Evolutionary conservation across 2,888 invertebrate species (phyloP), one percentile per base, ranked within the genome.

Genomic region (Phalera bucephala): DNA sequence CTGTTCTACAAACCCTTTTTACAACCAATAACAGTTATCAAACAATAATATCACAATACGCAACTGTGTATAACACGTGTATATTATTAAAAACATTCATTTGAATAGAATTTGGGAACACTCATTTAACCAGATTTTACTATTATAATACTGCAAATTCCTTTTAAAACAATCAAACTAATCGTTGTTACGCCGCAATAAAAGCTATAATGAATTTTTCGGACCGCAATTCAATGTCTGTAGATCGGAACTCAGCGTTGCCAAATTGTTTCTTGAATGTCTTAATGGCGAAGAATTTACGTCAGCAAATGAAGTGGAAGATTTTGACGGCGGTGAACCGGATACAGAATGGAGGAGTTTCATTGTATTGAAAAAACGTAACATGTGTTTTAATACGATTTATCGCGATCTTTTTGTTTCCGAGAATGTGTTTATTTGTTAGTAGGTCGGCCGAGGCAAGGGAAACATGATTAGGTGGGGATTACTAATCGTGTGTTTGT

Each of bases 211-310:
- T 23, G 0, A 13, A 2, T 25, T 0, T 8, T 30, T 27, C 9
- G 0, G 1, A n/a, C 21, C 2, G 1, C 4, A 52, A 7, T 19
- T 9, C 8, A 22, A 48, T 34, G 20, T 31, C 53, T 43, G 53
- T 30, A 36, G 30, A 40, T 53, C 39, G 36, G 44, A 37, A 37
- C 53, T 45, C 51, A 62, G n/a, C n/a, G n/a, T n/a, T n/a, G 68
- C 71, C 71, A 71, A 72, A 72, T 72, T 70, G 67, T 71, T 71
- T 72, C 64, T 60, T 55, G 61, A 62, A 69, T 57, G 63, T 64
- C 64, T 66, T 69, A 72, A 72, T 71, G 63, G 65, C 38, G 36
- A 40, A 37, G 49, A 53, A 50, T 61, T 57, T 53, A 52, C 64
- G 54, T 61, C 47, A 54, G 50, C 40, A 64, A 72, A 72, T 69